phyloP scores from a whole-genome alignment of 2,113 vertebrate species.

The Perognathus longimembris region DNA sequence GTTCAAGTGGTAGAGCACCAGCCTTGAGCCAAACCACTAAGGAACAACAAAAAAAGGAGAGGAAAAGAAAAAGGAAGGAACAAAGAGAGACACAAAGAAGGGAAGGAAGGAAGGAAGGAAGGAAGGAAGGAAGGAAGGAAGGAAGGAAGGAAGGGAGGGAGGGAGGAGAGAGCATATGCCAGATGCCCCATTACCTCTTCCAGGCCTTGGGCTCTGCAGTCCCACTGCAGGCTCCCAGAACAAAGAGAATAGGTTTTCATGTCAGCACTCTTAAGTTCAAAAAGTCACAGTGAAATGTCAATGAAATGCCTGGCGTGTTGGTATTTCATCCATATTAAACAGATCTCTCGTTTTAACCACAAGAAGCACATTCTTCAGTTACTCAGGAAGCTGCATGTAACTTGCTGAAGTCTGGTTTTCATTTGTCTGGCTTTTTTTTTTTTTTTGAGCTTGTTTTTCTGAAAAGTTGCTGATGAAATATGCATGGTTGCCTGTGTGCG shows the following conservation, averaged over 20 bases:
- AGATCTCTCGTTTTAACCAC: conserved; percentile 70
- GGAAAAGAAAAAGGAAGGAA: neutral
- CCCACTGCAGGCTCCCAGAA: conserved; percentile 31
- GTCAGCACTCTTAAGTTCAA: conserved; percentile 71
- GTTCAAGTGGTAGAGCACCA: too few relatives aligned
- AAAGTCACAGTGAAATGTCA: conserved; percentile 78
- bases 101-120: too few relatives aligned
- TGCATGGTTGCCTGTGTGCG: conserved; percentile 28
- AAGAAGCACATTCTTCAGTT: conserved; percentile 64
- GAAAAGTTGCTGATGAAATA: conserved; percentile 55
- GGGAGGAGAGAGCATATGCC: neutral
- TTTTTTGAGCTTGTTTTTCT: conserved; percentile 68
- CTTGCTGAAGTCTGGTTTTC: conserved; percentile 69
- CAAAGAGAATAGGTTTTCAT: conserved; percentile 53
- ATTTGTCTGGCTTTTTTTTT: conserved; percentile 69
- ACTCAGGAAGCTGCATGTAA: conserved; percentile 56
- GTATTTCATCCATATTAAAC: conserved; percentile 81
- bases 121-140: neutral
- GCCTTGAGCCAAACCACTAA: too few relatives aligned
- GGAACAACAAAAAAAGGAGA: too few relatives aligned
- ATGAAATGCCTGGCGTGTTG: conserved; percentile 74
- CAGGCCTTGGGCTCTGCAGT: neutral
- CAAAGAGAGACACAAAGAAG: too few relatives aligned
- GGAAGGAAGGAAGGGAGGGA: too few relatives aligned
- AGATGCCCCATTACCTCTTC: neutral